Conservation (phyloP, 2,888 invertebrate species). For the Drosophila conformis region DNA sequence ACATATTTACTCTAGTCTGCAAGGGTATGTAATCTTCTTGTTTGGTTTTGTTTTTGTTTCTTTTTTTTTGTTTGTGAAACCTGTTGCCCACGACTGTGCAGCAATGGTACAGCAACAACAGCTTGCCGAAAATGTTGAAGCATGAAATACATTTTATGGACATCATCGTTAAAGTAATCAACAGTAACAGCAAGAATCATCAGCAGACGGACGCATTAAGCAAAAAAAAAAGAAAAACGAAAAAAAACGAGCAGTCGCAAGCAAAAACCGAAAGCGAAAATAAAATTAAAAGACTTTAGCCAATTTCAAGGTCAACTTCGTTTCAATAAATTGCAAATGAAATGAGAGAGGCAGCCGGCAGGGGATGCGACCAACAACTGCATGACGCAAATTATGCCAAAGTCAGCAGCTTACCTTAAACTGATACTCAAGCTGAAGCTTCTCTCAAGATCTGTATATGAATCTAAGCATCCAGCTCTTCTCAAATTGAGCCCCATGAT, state of each 20-base stretch:
- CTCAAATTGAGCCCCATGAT: conserved; percentile 25
- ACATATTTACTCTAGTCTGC: not conserved
- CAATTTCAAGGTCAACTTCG: conserved; percentile 81
- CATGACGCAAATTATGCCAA: conserved; percentile 73
- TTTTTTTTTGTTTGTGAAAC: conserved; percentile 46
- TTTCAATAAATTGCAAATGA: conserved; percentile 78
- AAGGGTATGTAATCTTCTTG: conserved; percentile 9
- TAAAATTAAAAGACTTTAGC: conserved; percentile 81
- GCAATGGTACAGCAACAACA: conserved; percentile 12
- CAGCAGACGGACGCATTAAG: conserved; percentile 49
- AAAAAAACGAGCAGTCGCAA: conserved; percentile 45
- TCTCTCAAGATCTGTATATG: conserved; percentile 19
- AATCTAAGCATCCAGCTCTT: conserved; percentile 1
- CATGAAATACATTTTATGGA: conserved; percentile 72
- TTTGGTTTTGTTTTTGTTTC: conserved; percentile 26
- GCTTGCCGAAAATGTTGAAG: conserved; percentile 47
- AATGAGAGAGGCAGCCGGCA: conserved; percentile 44
- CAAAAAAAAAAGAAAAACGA: conserved; percentile 13
- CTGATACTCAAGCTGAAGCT: conserved; percentile 42
- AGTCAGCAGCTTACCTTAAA: conserved; percentile 61
- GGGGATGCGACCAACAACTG: conserved; percentile 40
- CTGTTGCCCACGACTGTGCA: conserved; percentile 53
- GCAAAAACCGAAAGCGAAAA: conserved; percentile 54
- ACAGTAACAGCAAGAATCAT: conserved; percentile 72
- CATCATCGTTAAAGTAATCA: conserved; percentile 78